A percentile compares a stretch with the other conserved stretches of the same genome.
Evolutionary conservation across 1,140 invertebrate species (phyloP).

Genomic region (Tenebrio molitor): DNA sequence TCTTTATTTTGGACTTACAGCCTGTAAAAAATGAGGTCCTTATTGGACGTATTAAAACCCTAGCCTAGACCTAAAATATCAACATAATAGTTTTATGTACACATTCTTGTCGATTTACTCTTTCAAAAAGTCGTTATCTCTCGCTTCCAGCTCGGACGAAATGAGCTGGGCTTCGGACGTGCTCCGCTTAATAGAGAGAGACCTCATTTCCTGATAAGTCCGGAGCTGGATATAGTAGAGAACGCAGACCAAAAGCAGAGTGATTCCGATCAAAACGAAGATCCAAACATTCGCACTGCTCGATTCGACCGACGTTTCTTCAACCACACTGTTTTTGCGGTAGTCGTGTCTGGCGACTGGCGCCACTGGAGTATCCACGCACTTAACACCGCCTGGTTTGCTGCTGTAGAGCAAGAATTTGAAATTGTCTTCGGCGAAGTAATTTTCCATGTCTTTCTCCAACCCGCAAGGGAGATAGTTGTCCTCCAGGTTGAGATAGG

Average conservation of each 20-base stretch:
- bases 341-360: constrained; percentile 19
- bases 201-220: constrained; percentile 51
- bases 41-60: too few relatives aligned
- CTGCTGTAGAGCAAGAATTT: constrained; percentile 57
- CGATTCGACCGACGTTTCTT: neutral
- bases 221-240: constrained; percentile 59
- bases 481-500: constrained; percentile 57
- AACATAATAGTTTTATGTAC: constrained; percentile 39
- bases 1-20: too few relatives aligned
- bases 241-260: constrained; percentile 52
- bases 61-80: too few relatives aligned
- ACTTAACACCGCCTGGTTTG: constrained; percentile 45
- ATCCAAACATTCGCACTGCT: constrained; percentile 41
- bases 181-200: constrained; percentile 29
- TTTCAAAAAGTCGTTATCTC: constrained; percentile 48
- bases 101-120: constrained; percentile 20
- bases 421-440: constrained; percentile 61
- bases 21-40: too few relatives aligned
- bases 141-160: constrained; percentile 49
- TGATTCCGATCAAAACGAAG: constrained; percentile 52
- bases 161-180: constrained; percentile 53
- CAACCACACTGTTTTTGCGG: constrained; percentile 32
- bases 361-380: constrained; percentile 46
- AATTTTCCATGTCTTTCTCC: constrained; percentile 60
- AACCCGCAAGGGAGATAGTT: constrained; percentile 61